phyloP scores from a whole-genome alignment of 2,888 invertebrate species.

The Lasius fuliginosus region DNA sequence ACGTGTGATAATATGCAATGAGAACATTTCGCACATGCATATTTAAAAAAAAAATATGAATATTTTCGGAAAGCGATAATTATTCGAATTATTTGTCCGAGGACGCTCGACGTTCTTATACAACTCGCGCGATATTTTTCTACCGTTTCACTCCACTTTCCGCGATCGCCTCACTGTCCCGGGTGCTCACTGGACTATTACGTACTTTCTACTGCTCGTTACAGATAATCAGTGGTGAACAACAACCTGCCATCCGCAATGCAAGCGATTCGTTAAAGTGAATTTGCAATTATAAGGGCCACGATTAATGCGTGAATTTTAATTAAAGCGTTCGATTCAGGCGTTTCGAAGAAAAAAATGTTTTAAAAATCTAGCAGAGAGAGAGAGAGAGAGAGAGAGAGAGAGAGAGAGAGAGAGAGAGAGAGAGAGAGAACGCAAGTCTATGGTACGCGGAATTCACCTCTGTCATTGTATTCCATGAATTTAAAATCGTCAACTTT shows the following conservation, averaged over 20 bases:
- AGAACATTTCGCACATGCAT: background rate
- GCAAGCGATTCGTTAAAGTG: slow-evolving; percentile 19
- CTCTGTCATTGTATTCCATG: background rate
- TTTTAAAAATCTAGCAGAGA: background rate
- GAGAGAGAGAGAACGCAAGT: no score
- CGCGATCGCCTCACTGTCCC: slow-evolving; percentile 49
- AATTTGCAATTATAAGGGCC: background rate
- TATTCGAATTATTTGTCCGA: slow-evolving; percentile 16
- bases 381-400: no score
- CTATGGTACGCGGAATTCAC: background rate
- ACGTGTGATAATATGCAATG: background rate
- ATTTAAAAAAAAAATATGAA: background rate
- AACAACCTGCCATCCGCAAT: slow-evolving; percentile 39
- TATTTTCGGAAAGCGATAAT: background rate
- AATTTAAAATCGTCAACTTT: slow-evolving; percentile 18
- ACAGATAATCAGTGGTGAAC: slow-evolving; percentile 51
- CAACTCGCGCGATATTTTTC: slow-evolving; percentile 21
- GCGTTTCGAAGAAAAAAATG: background rate
- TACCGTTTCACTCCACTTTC: slow-evolving; percentile 51
- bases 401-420: no score
- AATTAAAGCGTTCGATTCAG: slow-evolving; percentile 16
- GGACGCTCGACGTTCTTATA: slow-evolving; percentile 28
- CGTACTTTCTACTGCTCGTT: slow-evolving; percentile 55
- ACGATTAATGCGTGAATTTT: slow-evolving; percentile 5
- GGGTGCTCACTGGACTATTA: slow-evolving; percentile 58